Conservation (phyloP, 2,888 invertebrate species). For the Colostygia pectinataria region DNA sequence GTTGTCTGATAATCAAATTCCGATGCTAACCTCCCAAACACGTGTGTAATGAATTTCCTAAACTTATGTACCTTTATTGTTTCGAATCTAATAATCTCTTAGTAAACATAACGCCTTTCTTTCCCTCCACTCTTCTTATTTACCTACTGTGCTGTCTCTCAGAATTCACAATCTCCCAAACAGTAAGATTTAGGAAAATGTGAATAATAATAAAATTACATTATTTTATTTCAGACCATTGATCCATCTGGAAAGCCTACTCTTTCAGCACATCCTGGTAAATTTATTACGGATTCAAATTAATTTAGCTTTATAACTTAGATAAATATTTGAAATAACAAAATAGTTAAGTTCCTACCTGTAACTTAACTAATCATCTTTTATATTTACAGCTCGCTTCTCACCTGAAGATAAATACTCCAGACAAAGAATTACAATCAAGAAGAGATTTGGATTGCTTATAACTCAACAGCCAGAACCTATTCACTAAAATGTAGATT, state of each 20-base stretch:
- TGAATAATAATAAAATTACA: background rate
- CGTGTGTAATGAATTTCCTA: slow-evolving; percentile 28
- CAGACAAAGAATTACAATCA: slow-evolving; percentile 92
- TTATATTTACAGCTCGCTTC: slow-evolving; percentile 88
- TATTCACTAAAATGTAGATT: slow-evolving; percentile 45
- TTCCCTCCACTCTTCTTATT: no score
- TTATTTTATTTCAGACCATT: slow-evolving; percentile 85
- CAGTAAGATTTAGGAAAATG: background rate
- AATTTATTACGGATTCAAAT: background rate
- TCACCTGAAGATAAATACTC: slow-evolving; percentile 98
- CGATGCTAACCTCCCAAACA: slow-evolving; percentile 43
- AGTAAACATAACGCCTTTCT: no score
- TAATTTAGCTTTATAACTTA: background rate
- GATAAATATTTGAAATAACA: no score
- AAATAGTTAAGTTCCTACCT: no score
- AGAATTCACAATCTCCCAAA: no score
- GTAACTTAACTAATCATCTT: background rate
- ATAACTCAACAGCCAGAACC: slow-evolving; percentile 92
- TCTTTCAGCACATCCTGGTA: slow-evolving; percentile 93
- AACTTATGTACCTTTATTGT: no score
- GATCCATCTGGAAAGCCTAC: slow-evolving; percentile 92
- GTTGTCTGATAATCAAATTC: slow-evolving; percentile 25
- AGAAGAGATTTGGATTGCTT: slow-evolving; percentile 94
- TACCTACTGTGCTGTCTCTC: no score
- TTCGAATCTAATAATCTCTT: no score